Conservation (phyloP, 2,113 vertebrate genomes). For the Xenus cinereus region DNA sequence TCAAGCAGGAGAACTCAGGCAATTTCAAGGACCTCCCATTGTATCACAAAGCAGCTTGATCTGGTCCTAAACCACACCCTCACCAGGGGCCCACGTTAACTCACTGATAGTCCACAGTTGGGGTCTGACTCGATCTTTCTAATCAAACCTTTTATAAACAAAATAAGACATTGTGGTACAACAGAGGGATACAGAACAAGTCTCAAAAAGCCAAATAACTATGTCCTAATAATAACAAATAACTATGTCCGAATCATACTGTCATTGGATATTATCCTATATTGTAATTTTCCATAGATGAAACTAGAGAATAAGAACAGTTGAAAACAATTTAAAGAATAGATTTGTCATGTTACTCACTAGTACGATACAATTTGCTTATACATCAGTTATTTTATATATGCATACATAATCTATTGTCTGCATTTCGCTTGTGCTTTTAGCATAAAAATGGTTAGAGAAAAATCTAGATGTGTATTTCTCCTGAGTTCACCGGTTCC, state of each 20-base stretch:
- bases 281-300: neutral
- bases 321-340: neutral
- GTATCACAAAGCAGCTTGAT: neutral
- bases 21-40: neutral
- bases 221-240: too few species aligned
- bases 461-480: constrained; percentile 27
- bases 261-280: neutral
- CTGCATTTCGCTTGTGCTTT: neutral
- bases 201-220: neutral
- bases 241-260: neutral
- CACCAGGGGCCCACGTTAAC: neutral
- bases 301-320: neutral
- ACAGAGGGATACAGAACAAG: neutral
- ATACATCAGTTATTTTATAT: neutral
- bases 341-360: neutral
- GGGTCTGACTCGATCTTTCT: neutral
- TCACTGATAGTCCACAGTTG: neutral
- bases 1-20: neutral
- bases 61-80: neutral
- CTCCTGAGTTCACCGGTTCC: constrained; percentile 45
- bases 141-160: neutral
- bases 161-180: neutral
- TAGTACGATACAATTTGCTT: neutral
- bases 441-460: constrained; percentile 16
- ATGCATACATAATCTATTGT: neutral